Evolutionary conservation across 2,888 invertebrate species (phyloP).

Genomic region (Trichacis sp.): DNA sequence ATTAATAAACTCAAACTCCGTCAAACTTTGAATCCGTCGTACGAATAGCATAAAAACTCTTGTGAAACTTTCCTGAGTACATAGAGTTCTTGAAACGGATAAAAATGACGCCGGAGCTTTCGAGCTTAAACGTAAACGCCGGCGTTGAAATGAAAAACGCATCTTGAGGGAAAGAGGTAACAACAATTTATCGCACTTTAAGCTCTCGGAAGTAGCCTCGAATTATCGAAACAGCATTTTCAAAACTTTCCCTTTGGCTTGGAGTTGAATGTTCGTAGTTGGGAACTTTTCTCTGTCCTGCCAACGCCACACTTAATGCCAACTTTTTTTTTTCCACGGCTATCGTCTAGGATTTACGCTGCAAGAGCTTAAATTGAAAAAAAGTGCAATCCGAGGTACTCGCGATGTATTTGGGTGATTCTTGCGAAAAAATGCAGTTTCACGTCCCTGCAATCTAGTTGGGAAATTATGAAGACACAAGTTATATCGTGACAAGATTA

Average conservation of each 20-base stretch:
- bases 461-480: too few species aligned
- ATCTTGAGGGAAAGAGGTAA: conserved; percentile 9
- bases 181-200: conserved; percentile 38
- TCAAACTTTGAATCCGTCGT: not conserved
- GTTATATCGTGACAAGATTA: too few species aligned
- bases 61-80: not conserved
- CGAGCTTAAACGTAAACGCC: conserved; percentile 18
- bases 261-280: conserved; percentile 19
- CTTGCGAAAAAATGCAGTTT: too few species aligned
- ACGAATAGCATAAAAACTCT: not conserved
- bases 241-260: conserved; percentile 18
- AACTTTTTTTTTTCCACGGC: too few species aligned
- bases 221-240: conserved; percentile 29
- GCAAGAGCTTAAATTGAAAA: too few species aligned
- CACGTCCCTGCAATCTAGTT: too few species aligned
- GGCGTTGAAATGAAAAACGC: conserved; percentile 8
- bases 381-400: too few species aligned
- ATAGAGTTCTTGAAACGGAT: conserved; percentile 5
- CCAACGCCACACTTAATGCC: too few species aligned
- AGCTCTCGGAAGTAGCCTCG: conserved; percentile 31
- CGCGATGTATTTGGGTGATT: too few species aligned
- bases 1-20: not conserved
- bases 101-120: conserved; percentile 12
- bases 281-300: conserved; percentile 27
- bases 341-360: too few species aligned